Conservation (phyloP, 2,113 vertebrate species). For the Antechinus stuartii region DNA sequence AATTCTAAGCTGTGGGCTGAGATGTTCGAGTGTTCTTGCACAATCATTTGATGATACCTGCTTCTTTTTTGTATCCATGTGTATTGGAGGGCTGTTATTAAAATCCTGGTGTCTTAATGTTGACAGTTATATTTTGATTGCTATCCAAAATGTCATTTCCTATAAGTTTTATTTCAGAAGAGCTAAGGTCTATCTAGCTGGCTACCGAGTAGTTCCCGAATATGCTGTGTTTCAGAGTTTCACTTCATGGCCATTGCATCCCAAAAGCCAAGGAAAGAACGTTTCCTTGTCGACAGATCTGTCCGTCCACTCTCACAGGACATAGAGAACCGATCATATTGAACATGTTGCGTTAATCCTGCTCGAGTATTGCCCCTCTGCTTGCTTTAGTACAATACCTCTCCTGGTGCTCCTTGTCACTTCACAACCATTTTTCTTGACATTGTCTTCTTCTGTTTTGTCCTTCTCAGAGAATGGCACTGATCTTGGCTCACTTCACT, state of each 20-base stretch:
- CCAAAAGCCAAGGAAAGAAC: conserved; percentile 71
- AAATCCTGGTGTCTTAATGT: background rate
- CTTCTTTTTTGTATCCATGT: background rate
- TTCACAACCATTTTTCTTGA: conserved; percentile 78
- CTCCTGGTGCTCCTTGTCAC: conserved; percentile 82
- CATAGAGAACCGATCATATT: conserved; percentile 72
- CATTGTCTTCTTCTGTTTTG: conserved; percentile 84
- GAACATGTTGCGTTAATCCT: conserved; percentile 79
- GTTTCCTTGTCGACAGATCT: conserved; percentile 63
- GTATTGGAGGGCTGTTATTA: background rate
- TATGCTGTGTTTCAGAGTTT: conserved; percentile 76
- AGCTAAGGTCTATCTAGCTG: conserved; percentile 42
- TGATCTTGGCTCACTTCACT: conserved; percentile 87
- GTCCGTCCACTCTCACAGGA: conserved; percentile 75
- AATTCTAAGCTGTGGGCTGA: background rate
- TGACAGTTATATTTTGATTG: conserved; percentile 57
- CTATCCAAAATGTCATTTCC: conserved; percentile 69
- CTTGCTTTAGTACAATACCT: conserved; percentile 70
- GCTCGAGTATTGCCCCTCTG: conserved; percentile 72
- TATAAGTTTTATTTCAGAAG: conserved; percentile 56
- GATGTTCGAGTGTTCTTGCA: background rate
- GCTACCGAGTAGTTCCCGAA: conserved; percentile 67
- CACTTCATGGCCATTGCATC: conserved; percentile 71
- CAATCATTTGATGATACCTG: background rate
- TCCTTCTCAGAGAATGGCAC: conserved; percentile 85